A percentile compares a stretch with the other conserved stretches of the same genome.
Conservation (phyloP, 1,140 invertebrate genomes). For the Lerema accius region DNA sequence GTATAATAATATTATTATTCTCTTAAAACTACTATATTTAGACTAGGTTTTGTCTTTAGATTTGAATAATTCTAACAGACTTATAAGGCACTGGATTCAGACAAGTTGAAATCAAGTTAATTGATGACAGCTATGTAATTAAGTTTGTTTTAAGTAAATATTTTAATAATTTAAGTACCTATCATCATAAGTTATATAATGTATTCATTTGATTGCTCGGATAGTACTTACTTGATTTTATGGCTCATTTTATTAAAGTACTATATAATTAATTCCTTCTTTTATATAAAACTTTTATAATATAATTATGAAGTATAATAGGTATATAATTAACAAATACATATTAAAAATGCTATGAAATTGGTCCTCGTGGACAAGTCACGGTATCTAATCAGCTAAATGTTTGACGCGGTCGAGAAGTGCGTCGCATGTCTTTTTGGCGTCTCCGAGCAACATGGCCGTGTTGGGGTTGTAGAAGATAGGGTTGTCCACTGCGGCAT, state of each 20-base stretch:
- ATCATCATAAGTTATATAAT: too few species aligned
- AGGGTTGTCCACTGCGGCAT: constrained; percentile 94
- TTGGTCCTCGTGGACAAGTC: not conserved
- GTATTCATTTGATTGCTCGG: too few species aligned
- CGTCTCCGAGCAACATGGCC: constrained; percentile 95
- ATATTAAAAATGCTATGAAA: constrained; percentile 10
- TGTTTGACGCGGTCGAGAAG: constrained; percentile 88
- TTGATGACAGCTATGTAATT: not conserved
- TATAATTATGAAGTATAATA: too few species aligned
- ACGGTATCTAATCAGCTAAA: constrained; percentile 51
- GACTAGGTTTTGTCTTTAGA: constrained; percentile 26
- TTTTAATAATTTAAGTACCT: not conserved
- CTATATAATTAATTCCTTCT: too few species aligned
- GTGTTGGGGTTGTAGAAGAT: constrained; percentile 96
- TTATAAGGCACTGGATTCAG: constrained; percentile 9
- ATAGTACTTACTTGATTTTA: too few species aligned
- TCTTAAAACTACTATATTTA: constrained; percentile 9
- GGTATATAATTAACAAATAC: not conserved
- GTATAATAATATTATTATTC: not conserved
- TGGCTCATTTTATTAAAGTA: too few species aligned
- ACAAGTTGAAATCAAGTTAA: not conserved
- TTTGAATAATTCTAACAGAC: constrained; percentile 20
- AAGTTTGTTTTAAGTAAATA: not conserved
- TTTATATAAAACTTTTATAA: too few species aligned
- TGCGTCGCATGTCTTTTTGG: constrained; percentile 95